Conservation (phyloP, 2,888 invertebrate genomes). For the Cyrtodaria siliqua region DNA sequence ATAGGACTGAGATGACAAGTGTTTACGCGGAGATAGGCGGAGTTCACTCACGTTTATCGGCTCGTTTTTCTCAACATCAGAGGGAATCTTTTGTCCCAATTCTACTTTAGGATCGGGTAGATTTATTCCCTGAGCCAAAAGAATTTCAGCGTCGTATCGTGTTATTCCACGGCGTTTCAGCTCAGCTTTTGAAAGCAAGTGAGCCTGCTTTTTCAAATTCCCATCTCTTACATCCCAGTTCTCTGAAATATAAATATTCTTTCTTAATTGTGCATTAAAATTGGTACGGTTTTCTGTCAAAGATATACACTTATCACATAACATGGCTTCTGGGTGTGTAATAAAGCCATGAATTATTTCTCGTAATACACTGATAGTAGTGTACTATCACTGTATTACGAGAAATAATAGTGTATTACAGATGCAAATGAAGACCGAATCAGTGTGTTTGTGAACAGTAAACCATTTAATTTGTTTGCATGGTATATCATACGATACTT, state of each 20-base stretch:
- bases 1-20: constrained; percentile 59
- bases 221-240: constrained; percentile 83
- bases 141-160: constrained; percentile 84
- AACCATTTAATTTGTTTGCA: too few species aligned
- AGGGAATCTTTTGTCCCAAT: constrained; percentile 58
- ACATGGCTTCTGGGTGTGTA: too few species aligned
- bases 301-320: too few species aligned
- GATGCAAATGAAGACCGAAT: too few species aligned
- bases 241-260: constrained; percentile 69
- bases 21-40: constrained; percentile 57
- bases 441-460: too few species aligned
- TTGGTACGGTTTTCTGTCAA: too few species aligned
- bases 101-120: constrained; percentile 80
- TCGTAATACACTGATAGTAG: too few species aligned
- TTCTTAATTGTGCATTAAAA: too few species aligned
- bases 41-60: constrained; percentile 56
- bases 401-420: too few species aligned
- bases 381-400: too few species aligned
- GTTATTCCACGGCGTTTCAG: constrained; percentile 84
- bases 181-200: constrained; percentile 81
- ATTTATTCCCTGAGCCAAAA: constrained; percentile 81
- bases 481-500: too few species aligned
- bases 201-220: constrained; percentile 82
- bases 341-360: too few species aligned
- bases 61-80: constrained; percentile 31